Conservation (phyloP, 2,888 invertebrate genomes). For the Acrocyrtus sp. region DNA sequence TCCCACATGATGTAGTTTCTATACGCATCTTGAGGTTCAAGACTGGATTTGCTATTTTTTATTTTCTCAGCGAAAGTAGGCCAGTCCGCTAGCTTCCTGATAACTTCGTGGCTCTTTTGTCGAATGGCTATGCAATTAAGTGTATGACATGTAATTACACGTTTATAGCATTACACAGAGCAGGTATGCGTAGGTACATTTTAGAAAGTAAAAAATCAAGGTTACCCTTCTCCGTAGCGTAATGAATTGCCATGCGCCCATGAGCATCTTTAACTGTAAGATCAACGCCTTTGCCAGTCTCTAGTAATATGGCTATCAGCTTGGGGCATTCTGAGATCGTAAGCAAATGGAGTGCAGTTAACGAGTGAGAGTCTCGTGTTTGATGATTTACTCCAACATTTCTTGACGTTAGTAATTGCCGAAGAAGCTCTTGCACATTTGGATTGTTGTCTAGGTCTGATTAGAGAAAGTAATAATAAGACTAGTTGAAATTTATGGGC, state of each 20-base stretch:
- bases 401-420: neutral
- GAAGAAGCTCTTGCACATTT: neutral
- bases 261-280: slow-evolving; percentile 17
- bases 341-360: slow-evolving; percentile 17
- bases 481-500: too few species aligned
- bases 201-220: neutral
- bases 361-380: neutral
- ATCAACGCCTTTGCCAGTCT: too few species aligned
- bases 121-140: neutral
- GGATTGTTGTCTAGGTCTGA: too few species aligned
- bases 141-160: too few species aligned
- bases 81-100: slow-evolving; percentile 20
- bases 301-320: slow-evolving; percentile 10
- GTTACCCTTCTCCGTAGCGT: slow-evolving; percentile 15
- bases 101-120: slow-evolving; percentile 1
- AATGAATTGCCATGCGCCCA: slow-evolving; percentile 27
- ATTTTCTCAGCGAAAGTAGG: neutral
- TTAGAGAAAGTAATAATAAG: too few species aligned
- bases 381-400: neutral
- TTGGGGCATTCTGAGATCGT: slow-evolving; percentile 1
- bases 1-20: slow-evolving; percentile 19
- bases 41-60: neutral
- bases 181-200: too few species aligned
- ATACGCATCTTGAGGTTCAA: neutral
- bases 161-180: too few species aligned